Base-by-base conservation (phyloP, 2,797 vertebrate species). In the Enteromius trimaculatus region DNA sequence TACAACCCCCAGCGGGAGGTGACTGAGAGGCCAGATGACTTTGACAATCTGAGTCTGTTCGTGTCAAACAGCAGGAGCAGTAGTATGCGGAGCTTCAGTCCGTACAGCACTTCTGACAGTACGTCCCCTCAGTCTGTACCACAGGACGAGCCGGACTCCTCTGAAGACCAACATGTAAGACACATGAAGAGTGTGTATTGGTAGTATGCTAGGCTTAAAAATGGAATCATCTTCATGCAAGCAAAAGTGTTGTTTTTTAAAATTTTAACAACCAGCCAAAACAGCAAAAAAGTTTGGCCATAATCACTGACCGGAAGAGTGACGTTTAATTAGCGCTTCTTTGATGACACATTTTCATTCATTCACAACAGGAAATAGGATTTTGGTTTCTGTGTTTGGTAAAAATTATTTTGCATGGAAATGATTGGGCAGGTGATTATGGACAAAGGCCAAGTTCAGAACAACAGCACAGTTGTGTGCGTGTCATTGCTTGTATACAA, bases 1-100 rank as follows among this genome's bases (percentile, higher is more conserved):
- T 98, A 98, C 92, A 98, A 98, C 81, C 97, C 97, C 87, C 92
- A 94, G 62, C 95, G 96, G 90, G 90, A 81, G 16, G 77, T 89
- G 91, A 91, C 0, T 86, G 93, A 88, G 47, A 80, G 42, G 58
- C 60, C 79, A 11, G 96, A 96, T 0, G 97, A 99, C 89, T 99
- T 98, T 81, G 97, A 99, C 88, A 94, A 98, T 85, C 91, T 99
- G 90, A 99, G 96, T 90, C 95, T 99, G 88, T 99, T 99, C 6
- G 94, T 98, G 87, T 97, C 96, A 3, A 92, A 93, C 72, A 92
- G 92, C 14, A 64, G 93, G 49, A 95, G 95, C 88, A 93, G 93
- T 89, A 95, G 92, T 88, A 89, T 92, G 58, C 93, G 78, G 66
- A 88, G 86, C 81, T 85, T 80, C 69, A 87, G 71, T 79, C 64